Conservation (phyloP, 2,888 invertebrate species). For the Tetheella fluctuosa region DNA sequence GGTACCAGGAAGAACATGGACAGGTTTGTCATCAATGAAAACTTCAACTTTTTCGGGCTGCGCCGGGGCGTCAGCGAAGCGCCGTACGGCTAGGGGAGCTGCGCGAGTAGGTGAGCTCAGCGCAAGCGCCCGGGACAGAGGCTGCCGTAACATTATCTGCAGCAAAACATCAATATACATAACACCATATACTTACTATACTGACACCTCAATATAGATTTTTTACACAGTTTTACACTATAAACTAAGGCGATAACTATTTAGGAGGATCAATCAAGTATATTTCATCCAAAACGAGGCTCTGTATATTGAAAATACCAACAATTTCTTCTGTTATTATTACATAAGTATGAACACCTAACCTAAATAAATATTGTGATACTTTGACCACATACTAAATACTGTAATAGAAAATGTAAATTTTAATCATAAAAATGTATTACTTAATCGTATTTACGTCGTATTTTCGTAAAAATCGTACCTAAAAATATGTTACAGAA, state of each 20-base stretch:
- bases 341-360: constrained; percentile 79
- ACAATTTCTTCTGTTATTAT: constrained; percentile 70
- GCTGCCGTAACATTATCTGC: constrained; percentile 90
- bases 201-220: constrained; percentile 15
- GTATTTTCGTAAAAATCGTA: constrained; percentile 51
- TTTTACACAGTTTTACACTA: neutral
- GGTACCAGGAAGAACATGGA: constrained; percentile 97
- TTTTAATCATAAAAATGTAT: constrained; percentile 23
- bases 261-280: too few relatives aligned
- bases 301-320: constrained; percentile 37
- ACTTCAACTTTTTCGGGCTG: constrained; percentile 94
- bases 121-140: constrained; percentile 87
- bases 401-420: neutral
- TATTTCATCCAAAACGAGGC: constrained; percentile 10
- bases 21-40: constrained; percentile 98
- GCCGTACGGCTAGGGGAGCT: constrained; percentile 71
- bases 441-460: constrained; percentile 37
- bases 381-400: constrained; percentile 12
- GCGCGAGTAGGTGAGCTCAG: constrained; percentile 71
- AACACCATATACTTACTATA: constrained; percentile 33
- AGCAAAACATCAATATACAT: constrained; percentile 45
- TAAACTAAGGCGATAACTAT: neutral
- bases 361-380: constrained; percentile 60
- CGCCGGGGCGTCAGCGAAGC: constrained; percentile 78
- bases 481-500: constrained; percentile 54